phyloP scores from a whole-genome alignment of 2,113 vertebrate species.

The Gobio gobio region DNA sequence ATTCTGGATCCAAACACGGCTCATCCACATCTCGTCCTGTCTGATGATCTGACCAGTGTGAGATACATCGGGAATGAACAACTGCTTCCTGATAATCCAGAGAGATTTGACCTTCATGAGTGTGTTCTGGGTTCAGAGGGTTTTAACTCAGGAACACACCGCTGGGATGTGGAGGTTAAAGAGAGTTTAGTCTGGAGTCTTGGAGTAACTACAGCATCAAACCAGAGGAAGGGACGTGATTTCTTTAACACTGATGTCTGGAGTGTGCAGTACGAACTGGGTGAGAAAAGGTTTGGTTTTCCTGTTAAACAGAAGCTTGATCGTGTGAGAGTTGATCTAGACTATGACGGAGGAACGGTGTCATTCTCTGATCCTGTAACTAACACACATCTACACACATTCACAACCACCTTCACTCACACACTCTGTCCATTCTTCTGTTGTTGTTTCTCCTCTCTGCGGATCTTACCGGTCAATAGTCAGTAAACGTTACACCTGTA shows the following conservation, averaged over 20 bases:
- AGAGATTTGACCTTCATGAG: too few species aligned
- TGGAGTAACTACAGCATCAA: constrained; percentile 7
- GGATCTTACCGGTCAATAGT: too few species aligned
- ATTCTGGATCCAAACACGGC: neutral
- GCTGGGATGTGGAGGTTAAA: too few species aligned
- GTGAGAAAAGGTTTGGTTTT: neutral
- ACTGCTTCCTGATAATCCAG: too few species aligned
- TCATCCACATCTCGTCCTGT: neutral
- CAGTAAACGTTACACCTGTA: too few species aligned
- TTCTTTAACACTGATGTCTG: neutral
- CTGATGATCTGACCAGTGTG: neutral
- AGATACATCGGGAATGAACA: neutral
- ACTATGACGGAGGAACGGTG: neutral
- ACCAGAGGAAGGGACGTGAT: neutral
- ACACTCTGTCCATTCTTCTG: too few species aligned
- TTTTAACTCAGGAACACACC: too few species aligned
- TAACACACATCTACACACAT: too few species aligned
- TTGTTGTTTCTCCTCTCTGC: too few species aligned
- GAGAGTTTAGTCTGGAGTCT: neutral
- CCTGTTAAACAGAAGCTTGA: neutral
- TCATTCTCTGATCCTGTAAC: neutral
- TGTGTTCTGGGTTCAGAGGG: too few species aligned
- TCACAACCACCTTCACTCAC: too few species aligned
- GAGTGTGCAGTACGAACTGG: neutral
- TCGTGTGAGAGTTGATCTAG: neutral